Evolutionary conservation across 2,797 vertebrate genomes (phyloP).

Genomic region (Tiaroga cobitis): DNA sequence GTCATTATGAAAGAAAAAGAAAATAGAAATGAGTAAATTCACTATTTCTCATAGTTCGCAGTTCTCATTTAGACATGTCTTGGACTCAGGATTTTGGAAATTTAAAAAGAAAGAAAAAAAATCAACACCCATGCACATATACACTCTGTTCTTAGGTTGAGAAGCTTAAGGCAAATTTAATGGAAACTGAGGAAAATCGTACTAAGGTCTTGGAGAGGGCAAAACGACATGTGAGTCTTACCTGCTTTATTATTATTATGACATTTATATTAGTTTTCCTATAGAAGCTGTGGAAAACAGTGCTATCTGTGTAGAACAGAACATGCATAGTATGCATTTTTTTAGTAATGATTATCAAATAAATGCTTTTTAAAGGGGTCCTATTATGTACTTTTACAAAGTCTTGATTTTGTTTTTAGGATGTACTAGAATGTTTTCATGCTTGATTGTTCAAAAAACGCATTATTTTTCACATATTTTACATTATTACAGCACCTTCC

Average conservation of each 20-base stretch:
- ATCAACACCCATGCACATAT: not conserved
- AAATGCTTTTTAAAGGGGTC: no score
- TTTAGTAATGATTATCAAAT: not conserved
- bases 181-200: slow-evolving; percentile 71
- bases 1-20: not conserved
- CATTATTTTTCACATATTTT: no score
- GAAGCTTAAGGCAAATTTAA: slow-evolving; percentile 72
- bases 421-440: no score
- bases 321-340: not conserved
- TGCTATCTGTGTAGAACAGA: not conserved
- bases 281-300: not conserved
- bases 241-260: not conserved
- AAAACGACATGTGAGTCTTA: slow-evolving; percentile 77
- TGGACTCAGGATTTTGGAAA: not conserved
- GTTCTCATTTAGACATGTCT: not conserved
- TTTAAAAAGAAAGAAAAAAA: not conserved
- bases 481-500: no score
- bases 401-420: no score
- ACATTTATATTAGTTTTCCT: not conserved
- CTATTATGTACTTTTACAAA: no score
- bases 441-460: no score
- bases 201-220: slow-evolving; percentile 76
- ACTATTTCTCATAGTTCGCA: not conserved
- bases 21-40: not conserved
- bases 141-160: slow-evolving; percentile 68